phyloP scores from a whole-genome alignment of 2,888 invertebrate genomes.

The Endomychus coccineus region DNA sequence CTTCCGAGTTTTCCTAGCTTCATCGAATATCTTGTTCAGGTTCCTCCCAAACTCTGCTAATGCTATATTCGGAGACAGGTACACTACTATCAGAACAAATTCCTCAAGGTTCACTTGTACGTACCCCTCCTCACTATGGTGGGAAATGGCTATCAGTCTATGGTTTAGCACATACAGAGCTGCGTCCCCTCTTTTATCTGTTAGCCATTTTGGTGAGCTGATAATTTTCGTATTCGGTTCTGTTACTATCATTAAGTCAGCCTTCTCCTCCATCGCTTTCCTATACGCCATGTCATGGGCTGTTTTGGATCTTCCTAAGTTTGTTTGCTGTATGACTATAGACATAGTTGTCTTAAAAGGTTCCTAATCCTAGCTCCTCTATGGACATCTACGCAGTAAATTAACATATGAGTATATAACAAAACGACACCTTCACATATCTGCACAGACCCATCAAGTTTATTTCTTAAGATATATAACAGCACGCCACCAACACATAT shows the following conservation, averaged over 20 bases:
- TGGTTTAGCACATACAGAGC: not conserved
- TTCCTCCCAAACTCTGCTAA: not conserved
- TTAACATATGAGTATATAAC: too few relatives aligned
- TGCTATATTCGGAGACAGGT: constrained; percentile 4
- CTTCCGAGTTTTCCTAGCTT: not conserved
- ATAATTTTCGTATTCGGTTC: constrained; percentile 1
- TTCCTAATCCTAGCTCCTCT: too few relatives aligned
- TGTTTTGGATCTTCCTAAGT: constrained; percentile 1
- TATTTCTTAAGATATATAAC: too few relatives aligned
- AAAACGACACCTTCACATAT: too few relatives aligned
- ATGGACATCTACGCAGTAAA: too few relatives aligned
- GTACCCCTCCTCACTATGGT: not conserved
- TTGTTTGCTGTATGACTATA: not conserved
- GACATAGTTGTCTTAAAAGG: too few relatives aligned
- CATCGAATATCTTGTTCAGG: not conserved
- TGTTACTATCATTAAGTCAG: not conserved
- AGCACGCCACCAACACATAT: too few relatives aligned
- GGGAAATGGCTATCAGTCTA: not conserved
- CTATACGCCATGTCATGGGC: not conserved
- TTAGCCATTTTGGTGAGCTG: not conserved
- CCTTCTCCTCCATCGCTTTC: not conserved
- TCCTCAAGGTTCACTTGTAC: not conserved
- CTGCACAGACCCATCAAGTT: too few relatives aligned
- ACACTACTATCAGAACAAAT: not conserved
- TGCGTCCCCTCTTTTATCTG: constrained; percentile 3